Evolutionary conservation across 2,113 vertebrate genomes (phyloP), one percentile per base, ranked within the genome.

Genomic region (Lichenostomus cassidix): DNA sequence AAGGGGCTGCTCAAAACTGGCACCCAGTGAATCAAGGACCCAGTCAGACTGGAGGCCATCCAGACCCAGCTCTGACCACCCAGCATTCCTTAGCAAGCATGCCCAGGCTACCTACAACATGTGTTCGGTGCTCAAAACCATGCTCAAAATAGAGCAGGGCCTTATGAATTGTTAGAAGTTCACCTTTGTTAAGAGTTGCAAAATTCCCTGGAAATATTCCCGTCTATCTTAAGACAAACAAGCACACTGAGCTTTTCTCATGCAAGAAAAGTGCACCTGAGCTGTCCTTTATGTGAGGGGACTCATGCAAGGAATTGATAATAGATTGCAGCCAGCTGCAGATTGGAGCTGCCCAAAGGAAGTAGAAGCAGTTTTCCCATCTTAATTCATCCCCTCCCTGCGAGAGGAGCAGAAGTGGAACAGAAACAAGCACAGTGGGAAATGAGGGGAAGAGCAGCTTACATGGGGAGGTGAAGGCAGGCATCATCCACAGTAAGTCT

Each of bases 161-260:
- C 22, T 29, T 55, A 31, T 11, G 15, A 83, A 47, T 52, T 56
- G 76, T n/a, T 73, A 76, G 73, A 89, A 87, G 60, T 70, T 89
- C 15, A 37, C 52, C 22, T 81, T 74, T 86, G 29, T 49, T 75
- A 67, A 55, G 16, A 37, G 60, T 59, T 56, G 23, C 37, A 75
- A 53, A 74, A 68, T 31, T 25, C 64, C 35, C 41, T 49, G 50
- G 37, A 80, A 77, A 52, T 64, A 44, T 5, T 73, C 20, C 28
- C 49, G 25, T 65, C 28, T 41, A 42, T 14, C 28, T 73, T 28
- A 53, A 68, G 46, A 68, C 50, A 74, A 88, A 76, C 12, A 47
- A 92, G 23, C 9, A 7, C 29, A 24, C 29, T 69, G 49, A 74
- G 50, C 58, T 73, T 73, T 56, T 58, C 0, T 0, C 9, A 1